A percentile compares a stretch with the other conserved stretches of the same genome.
These are phyloP conservation scores for Cephalotes varians DNA, from an alignment of 2,888 invertebrate species.

Conservation along the genomic window DNA sequence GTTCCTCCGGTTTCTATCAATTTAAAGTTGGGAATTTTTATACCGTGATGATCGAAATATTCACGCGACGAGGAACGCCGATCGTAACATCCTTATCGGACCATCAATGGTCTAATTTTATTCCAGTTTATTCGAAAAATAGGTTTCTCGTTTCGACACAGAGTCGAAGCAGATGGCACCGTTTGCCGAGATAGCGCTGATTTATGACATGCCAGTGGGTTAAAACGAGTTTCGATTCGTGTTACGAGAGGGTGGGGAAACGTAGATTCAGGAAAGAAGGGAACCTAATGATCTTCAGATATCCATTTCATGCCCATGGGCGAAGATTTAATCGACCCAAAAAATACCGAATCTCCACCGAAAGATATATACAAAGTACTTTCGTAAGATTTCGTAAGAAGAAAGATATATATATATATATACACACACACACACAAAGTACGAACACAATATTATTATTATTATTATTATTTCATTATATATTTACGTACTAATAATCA, in stretches of 20 bases:
- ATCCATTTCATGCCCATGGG: conserved; percentile 36
- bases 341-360: conserved; percentile 6
- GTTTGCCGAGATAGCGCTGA: conserved; percentile 80
- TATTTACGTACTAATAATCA: too few relatives aligned
- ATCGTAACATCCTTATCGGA: conserved; percentile 61
- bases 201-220: conserved; percentile 78
- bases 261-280: conserved; percentile 51
- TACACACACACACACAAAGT: too few relatives aligned
- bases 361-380: background rate
- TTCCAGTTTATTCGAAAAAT: conserved; percentile 77
- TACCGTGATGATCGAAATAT: conserved; percentile 15
- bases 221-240: conserved; percentile 69
- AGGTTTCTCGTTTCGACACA: conserved; percentile 59
- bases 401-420: too few relatives aligned
- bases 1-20: background rate
- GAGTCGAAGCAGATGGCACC: conserved; percentile 77
- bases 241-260: conserved; percentile 50
- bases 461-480: too few relatives aligned
- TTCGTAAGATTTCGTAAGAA: background rate
- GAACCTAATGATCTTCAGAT: conserved; percentile 52
- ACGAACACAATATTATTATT: too few relatives aligned
- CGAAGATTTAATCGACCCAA: conserved; percentile 57
- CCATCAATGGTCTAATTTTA: conserved; percentile 80
- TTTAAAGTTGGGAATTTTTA: conserved; percentile 3
- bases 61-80: background rate